phyloP scores from a whole-genome alignment of 2,888 invertebrate species.

The Boloria euphrosyne region DNA sequence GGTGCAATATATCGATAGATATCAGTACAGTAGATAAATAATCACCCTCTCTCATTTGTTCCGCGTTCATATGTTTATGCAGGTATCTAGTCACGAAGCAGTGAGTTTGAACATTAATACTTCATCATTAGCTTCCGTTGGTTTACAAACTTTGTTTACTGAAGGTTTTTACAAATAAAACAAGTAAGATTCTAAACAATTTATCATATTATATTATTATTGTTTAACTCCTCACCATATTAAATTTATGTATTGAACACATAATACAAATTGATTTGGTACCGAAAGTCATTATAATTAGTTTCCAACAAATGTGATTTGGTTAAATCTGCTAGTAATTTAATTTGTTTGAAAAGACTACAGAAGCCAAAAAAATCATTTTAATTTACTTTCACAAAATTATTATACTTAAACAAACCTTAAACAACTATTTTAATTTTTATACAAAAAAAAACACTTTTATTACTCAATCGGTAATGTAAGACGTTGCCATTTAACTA shows the following conservation, averaged over 20 bases:
- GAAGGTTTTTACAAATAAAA: conserved; percentile 51
- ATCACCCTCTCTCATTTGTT: conserved; percentile 48
- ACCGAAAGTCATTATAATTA: background rate
- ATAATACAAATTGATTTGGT: conserved; percentile 3
- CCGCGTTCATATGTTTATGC: conserved; percentile 62
- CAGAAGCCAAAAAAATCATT: too few relatives aligned
- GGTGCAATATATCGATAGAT: conserved; percentile 26
- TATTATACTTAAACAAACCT: background rate
- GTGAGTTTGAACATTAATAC: conserved; percentile 37
- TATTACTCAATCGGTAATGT: background rate
- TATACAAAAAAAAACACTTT: background rate
- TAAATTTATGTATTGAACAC: conserved; percentile 10
- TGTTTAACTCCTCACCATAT: conserved; percentile 29
- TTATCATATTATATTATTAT: too few relatives aligned
- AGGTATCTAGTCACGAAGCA: conserved; percentile 49
- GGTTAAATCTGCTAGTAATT: too few relatives aligned
- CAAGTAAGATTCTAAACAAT: conserved; percentile 1
- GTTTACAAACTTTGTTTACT: conserved; percentile 54
- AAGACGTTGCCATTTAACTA: background rate
- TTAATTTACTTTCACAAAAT: too few relatives aligned
- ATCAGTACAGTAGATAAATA: conserved; percentile 40
- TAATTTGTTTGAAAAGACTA: too few relatives aligned
- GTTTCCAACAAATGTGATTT: background rate
- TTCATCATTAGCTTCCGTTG: conserved; percentile 37
- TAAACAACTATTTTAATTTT: too few relatives aligned